A percentile compares a stretch with the other conserved stretches of the same genome.
Conservation (phyloP, 35 echinoderm and acorn worm species). For the Hemicentrotus pulcherrimus region DNA sequence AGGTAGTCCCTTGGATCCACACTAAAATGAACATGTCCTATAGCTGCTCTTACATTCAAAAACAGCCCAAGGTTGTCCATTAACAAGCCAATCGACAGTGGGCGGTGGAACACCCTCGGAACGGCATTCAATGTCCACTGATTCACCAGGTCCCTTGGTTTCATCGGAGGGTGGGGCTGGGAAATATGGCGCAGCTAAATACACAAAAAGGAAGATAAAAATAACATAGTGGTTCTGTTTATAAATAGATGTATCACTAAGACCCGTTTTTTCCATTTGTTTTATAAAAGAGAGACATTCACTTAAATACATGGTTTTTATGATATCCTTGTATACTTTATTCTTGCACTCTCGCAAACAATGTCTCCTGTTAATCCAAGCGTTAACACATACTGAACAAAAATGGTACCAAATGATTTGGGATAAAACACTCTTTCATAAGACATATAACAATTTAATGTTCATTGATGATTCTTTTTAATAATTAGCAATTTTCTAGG, state of each 20-base stretch:
- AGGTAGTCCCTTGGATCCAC: neutral
- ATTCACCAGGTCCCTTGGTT: constrained; percentile 52
- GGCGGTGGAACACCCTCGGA: constrained; percentile 51
- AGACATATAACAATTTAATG: too few relatives aligned
- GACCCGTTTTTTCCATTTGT: neutral
- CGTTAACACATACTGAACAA: too few relatives aligned
- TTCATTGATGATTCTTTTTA: too few relatives aligned
- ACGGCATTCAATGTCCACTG: constrained; percentile 16
- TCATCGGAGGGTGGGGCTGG: constrained; percentile 44
- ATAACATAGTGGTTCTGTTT: neutral
- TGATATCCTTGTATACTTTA: neutral
- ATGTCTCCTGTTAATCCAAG: too few relatives aligned
- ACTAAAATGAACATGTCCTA: neutral
- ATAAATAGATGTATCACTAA: neutral
- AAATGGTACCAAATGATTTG: too few relatives aligned
- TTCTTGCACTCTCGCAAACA: too few relatives aligned
- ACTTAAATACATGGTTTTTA: neutral
- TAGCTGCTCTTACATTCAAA: constrained; percentile 31
- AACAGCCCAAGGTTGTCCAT: constrained; percentile 48
- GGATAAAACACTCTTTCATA: too few relatives aligned
- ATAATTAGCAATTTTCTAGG: too few relatives aligned
- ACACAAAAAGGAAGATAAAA: neutral
- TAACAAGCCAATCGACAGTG: constrained; percentile 45
- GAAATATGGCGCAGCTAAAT: constrained; percentile 58
- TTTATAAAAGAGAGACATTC: neutral